These are phyloP conservation scores for Theropithecus gelada DNA, from an alignment of 2,113 vertebrate genomes.

Conservation along the genomic window DNA sequence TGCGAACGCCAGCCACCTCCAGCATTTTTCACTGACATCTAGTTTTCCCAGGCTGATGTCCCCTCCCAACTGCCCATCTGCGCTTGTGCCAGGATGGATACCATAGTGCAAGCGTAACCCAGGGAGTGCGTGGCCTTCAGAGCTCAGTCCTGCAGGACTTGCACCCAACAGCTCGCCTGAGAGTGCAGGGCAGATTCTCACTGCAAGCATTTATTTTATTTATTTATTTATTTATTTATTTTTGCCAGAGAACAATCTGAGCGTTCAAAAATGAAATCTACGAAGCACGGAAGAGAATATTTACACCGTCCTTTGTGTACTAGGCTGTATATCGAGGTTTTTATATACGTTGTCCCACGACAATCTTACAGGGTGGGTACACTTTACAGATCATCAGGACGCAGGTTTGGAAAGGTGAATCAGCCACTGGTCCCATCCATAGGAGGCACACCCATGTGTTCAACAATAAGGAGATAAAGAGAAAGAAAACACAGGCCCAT, in stretches of 20 bases:
- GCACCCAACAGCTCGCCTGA: neutral
- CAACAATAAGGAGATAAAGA: neutral
- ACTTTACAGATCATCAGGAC: neutral
- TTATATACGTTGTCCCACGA: neutral
- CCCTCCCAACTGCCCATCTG: slow-evolving; percentile 30
- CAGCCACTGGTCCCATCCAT: neutral
- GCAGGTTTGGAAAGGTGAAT: neutral
- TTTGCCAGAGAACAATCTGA: neutral
- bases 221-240: neutral
- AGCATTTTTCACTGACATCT: slow-evolving; percentile 55
- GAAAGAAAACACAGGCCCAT: neutral
- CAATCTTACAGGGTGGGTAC: neutral
- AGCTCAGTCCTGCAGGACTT: neutral
- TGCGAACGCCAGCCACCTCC: slow-evolving; percentile 39
- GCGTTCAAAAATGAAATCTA: neutral
- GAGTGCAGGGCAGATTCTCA: neutral
- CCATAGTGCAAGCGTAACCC: neutral
- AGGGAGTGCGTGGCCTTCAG: neutral
- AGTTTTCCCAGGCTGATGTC: slow-evolving; percentile 42
- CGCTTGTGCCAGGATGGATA: neutral
- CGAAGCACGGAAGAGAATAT: neutral
- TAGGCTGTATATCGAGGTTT: neutral
- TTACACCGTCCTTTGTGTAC: neutral
- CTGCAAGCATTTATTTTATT: neutral
- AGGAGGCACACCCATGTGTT: neutral